phyloP scores from a whole-genome alignment of 2,888 invertebrate species.

The Macrophya annulata region DNA sequence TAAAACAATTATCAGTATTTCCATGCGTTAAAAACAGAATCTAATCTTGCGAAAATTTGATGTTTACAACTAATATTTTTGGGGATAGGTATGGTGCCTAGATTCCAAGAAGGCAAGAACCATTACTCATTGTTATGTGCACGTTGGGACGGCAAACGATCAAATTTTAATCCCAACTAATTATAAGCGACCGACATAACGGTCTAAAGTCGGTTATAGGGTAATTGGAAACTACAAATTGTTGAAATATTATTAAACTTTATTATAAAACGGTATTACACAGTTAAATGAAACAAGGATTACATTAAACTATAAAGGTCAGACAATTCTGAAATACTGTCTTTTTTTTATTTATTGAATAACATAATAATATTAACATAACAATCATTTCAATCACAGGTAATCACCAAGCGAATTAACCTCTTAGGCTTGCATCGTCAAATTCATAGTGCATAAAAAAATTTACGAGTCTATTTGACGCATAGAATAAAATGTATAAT shows the following conservation, averaged over 20 bases:
- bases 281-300: slow-evolving; percentile 36
- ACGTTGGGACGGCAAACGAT: background rate
- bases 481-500: background rate
- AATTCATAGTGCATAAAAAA: background rate
- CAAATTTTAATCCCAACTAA: background rate
- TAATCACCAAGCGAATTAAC: slow-evolving; percentile 13
- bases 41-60: background rate
- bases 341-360: background rate
- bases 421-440: background rate
- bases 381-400: slow-evolving; percentile 47
- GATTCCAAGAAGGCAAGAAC: background rate
- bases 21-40: too few relatives aligned
- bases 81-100: background rate
- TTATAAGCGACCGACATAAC: background rate
- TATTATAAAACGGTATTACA: slow-evolving; percentile 53
- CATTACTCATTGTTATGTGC: background rate
- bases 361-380: slow-evolving; percentile 37
- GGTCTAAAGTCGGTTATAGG: background rate
- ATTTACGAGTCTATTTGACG: background rate
- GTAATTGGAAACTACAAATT: background rate
- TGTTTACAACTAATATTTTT: background rate
- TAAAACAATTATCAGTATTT: too few relatives aligned
- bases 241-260: slow-evolving; percentile 43
- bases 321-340: slow-evolving; percentile 48
- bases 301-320: slow-evolving; percentile 23